Evolutionary conservation across 2,888 invertebrate species (phyloP), one percentile per base, ranked within the genome.

Genomic region (Acrocera orbiculus): DNA sequence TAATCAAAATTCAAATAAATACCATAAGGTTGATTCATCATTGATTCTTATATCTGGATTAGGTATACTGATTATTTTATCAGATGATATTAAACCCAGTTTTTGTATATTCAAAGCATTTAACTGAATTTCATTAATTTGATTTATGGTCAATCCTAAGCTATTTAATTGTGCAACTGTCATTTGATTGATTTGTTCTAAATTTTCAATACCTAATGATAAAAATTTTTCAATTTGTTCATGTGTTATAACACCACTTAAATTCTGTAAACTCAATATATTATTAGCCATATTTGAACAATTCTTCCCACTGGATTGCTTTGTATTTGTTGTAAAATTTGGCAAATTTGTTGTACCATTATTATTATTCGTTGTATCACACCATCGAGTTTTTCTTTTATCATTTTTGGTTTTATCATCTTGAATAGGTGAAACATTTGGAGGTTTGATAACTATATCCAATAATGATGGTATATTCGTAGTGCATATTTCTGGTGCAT

Each of bases 41-140:
- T n/a, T n/a, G n/a, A n/a, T n/a, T n/a, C n/a, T n/a, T n/a, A n/a
- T n/a, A n/a, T n/a, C n/a, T n/a, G n/a, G n/a, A n/a, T n/a, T n/a
- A n/a, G n/a, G n/a, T n/a, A n/a, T n/a, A n/a, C 10, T 22, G 8
- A 10, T 3, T 9, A 10, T 9, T 9, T 7, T 25, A 8, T 24
- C 10, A 3, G 30, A n/a, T 16, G 37, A 35, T 20, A 35, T 37
- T 5, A 66, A 55, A 34, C 67, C 67, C 46, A 66, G 50, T 46
- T 67, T 67, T 48, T 66, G 65, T 48, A 69, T 69, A 44, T 63
- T 67, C 57, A 67, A 63, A 7, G 70, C 69, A 52, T 68, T 72
- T 35, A 69, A 52, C 47, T 72, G 72, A 42, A 72, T 69, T 49
- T 71, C 71, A 20, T 66, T 65, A 32, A 72, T 69, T 53, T 72